phyloP scores from a whole-genome alignment of 2,113 vertebrate genomes.

The Neotoma lepida region DNA sequence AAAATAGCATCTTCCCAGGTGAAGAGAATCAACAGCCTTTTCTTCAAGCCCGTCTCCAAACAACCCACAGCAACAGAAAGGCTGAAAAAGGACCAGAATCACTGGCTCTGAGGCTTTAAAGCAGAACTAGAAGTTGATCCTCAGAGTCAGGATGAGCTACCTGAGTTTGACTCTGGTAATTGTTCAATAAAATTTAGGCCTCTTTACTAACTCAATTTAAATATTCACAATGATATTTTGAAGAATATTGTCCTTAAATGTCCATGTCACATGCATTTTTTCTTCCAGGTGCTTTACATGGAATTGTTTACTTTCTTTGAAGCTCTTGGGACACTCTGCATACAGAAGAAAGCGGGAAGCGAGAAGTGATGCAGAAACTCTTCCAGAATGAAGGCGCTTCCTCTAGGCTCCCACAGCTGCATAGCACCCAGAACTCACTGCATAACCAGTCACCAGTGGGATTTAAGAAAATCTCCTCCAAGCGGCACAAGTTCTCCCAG shows the following conservation, averaged over 20 bases:
- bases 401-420: neutral
- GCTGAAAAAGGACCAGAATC: neutral
- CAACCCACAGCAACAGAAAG: neutral
- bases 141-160: neutral
- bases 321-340: neutral
- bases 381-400: neutral
- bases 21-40: neutral
- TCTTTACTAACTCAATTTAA: neutral
- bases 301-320: neutral
- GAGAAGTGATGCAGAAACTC: neutral
- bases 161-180: neutral
- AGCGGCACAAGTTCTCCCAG: slow-evolving; percentile 44
- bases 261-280: too few species aligned
- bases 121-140: neutral
- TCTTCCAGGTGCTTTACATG: neutral
- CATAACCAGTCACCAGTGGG: neutral
- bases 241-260: neutral
- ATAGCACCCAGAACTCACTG: neutral
- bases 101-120: neutral
- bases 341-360: neutral
- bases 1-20: neutral
- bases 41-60: neutral
- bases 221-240: neutral
- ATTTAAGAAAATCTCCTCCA: neutral
- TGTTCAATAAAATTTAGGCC: neutral